Evolutionary conservation across 92 coral and sea anemone genomes (phyloP).

Genomic region (Palythoa grandis): DNA sequence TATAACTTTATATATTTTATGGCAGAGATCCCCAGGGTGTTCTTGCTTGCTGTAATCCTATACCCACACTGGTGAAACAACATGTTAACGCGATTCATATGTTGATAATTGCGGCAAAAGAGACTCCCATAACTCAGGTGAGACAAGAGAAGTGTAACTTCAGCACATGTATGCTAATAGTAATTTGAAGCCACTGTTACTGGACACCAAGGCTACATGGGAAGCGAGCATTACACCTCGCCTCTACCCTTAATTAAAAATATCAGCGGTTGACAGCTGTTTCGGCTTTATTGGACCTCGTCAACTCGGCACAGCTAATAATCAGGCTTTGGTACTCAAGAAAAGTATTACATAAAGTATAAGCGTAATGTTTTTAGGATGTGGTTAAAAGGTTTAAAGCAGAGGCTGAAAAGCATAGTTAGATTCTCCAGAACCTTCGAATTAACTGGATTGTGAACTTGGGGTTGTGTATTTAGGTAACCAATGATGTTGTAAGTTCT

Average conservation of each 20-base stretch:
- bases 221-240: too few species aligned
- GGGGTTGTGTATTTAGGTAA: background rate
- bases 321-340: background rate
- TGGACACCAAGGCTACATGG: too few species aligned
- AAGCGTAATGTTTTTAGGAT: background rate
- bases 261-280: too few species aligned
- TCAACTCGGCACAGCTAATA: background rate
- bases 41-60: conserved; percentile 96
- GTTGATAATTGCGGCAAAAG: conserved; percentile 84
- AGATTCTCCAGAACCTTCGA: background rate
- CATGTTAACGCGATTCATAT: conserved; percentile 86
- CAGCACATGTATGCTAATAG: background rate
- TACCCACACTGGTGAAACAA: conserved; percentile 91
- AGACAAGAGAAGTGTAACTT: background rate
- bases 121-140: conserved; percentile 52
- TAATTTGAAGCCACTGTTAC: too few species aligned
- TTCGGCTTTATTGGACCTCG: too few species aligned
- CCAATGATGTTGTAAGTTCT: conserved; percentile 19
- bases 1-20: background rate
- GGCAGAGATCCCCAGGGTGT: conserved; percentile 90
- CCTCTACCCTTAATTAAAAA: too few species aligned
- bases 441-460: background rate
- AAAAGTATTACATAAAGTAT: background rate
- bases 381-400: too few species aligned
- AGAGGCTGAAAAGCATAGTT: background rate